Base-by-base conservation (phyloP, 2,113 vertebrate species). In the Brienomyrus longianalis region DNA sequence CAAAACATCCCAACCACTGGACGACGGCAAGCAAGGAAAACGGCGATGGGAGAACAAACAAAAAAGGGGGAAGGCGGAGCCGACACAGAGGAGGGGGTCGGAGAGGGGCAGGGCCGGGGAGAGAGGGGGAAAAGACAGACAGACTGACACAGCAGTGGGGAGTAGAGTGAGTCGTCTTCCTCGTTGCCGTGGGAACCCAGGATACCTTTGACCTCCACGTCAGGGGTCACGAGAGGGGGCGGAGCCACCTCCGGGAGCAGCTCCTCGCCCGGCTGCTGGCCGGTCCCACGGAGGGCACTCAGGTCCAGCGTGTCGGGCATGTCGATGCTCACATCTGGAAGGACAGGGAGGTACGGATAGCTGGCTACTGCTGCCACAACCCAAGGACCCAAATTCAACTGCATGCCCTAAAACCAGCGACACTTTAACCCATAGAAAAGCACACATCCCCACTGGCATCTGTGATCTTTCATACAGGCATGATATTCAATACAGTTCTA, bases 61-160 rank as follows among this genome's bases (percentile, higher is more conserved):
- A 5, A 86, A 84, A 48, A 0, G 59, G 84, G 90, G 93, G 80
- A 92, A 95, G 92, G 92, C 3, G 31, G 39, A 48, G 35, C 48
- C 11, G 90, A 91, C 85, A 86, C 88, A 27, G 89, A 51, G 19
- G 48, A 15, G 19, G 19, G 15, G 80, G 62, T 6, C 88, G 87
- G 89, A 90, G 77, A 92, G 89, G 91, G 66, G 47, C 86, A 89
- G 19, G 88, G 89, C 91, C 89, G 93, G 91, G 45, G 91, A 91
- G 91, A 89, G 88, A 92, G 93, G 93, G 70, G 94, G 95, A 96
- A 96, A 95, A 95, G 95, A 97, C 94, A 98, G 97, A 99, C 95
- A 96, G 98, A 99, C 97, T 99, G 98, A 99, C 98, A 99, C 96
- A 99, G 98, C 98, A 98, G 98, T 97, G 98, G 98, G 97, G 98